A percentile compares a stretch with the other conserved stretches of the same genome.
Conservation (phyloP, 2,113 vertebrate genomes). For the Muntiacus muntjak region DNA sequence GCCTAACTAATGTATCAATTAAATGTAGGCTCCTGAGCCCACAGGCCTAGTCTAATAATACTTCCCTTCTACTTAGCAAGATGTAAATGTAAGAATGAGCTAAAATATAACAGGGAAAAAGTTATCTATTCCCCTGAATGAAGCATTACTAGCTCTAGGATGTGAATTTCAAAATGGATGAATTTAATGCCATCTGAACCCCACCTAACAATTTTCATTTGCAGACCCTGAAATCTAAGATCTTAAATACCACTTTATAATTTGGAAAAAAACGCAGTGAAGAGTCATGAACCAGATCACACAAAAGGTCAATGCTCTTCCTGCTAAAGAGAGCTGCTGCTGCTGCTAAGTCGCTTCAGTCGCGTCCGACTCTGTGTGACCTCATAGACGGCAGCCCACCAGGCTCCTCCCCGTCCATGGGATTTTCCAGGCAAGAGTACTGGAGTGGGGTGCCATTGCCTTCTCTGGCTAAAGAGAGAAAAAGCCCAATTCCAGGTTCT, state of each 20-base stretch:
- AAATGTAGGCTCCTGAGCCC: background rate
- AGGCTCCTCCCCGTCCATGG: too few species aligned
- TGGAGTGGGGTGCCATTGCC: too few species aligned
- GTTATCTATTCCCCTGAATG: background rate
- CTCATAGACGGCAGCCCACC: too few species aligned
- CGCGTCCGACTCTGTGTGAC: too few species aligned
- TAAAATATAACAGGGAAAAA: background rate
- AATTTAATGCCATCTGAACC: background rate
- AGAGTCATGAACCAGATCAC: background rate
- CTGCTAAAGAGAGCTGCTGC: too few species aligned
- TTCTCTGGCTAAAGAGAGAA: background rate
- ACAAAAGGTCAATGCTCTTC: background rate
- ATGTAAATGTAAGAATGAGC: background rate
- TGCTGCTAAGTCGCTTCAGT: too few species aligned
- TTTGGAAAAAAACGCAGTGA: constrained; percentile 21
- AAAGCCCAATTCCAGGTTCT: background rate
- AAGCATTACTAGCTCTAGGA: background rate
- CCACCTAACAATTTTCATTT: background rate
- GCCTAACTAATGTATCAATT: background rate
- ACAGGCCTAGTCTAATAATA: background rate
- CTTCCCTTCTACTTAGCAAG: background rate
- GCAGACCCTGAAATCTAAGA: background rate
- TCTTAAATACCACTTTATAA: background rate
- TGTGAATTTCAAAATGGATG: background rate
- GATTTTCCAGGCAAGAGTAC: too few species aligned